phyloP scores from a whole-genome alignment of 2,888 invertebrate species.

The Caenorhabditis auriculariae region DNA sequence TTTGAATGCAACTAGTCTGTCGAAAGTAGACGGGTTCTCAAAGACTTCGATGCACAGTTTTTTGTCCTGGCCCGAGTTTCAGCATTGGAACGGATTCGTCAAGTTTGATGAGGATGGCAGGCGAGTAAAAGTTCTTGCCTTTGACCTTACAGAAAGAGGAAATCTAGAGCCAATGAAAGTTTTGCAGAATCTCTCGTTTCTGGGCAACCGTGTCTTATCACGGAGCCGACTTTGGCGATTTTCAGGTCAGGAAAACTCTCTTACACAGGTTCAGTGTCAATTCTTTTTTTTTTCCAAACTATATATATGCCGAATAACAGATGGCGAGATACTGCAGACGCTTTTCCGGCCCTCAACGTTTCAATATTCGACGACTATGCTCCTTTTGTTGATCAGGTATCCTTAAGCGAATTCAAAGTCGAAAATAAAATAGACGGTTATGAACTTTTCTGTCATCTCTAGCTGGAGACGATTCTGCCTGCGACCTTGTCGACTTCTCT shows the following conservation, averaged over 20 bases:
- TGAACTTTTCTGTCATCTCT: too few relatives aligned
- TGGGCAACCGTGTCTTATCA: slow-evolving; percentile 55
- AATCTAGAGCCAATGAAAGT: too few relatives aligned
- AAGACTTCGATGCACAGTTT: slow-evolving; percentile 45
- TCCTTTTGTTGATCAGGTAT: slow-evolving; percentile 55
- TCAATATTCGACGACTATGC: slow-evolving; percentile 56
- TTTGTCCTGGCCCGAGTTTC: slow-evolving; percentile 58
- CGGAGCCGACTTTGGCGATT: slow-evolving; percentile 45
- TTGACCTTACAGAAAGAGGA: not conserved
- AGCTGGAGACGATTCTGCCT: slow-evolving; percentile 44
- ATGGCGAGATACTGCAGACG: slow-evolving; percentile 53
- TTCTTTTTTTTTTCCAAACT: too few relatives aligned
- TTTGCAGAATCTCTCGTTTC: slow-evolving; percentile 33
- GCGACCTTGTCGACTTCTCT: slow-evolving; percentile 45
- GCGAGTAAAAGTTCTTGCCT: too few relatives aligned
- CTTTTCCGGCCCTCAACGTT: slow-evolving; percentile 46
- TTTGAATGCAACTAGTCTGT: slow-evolving; percentile 7
- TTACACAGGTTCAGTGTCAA: slow-evolving; percentile 25
- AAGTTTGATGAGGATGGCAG: slow-evolving; percentile 40
- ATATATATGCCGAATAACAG: too few relatives aligned
- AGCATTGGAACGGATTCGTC: slow-evolving; percentile 57
- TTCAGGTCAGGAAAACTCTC: slow-evolving; percentile 31
- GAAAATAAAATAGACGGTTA: not conserved
- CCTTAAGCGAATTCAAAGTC: not conserved
- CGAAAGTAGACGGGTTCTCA: slow-evolving; percentile 20